A percentile compares a stretch with the other conserved stretches of the same genome.
These are phyloP conservation scores for Holocentrus rufus DNA, from an alignment of 2,797 vertebrate species.

Conservation along the genomic window DNA sequence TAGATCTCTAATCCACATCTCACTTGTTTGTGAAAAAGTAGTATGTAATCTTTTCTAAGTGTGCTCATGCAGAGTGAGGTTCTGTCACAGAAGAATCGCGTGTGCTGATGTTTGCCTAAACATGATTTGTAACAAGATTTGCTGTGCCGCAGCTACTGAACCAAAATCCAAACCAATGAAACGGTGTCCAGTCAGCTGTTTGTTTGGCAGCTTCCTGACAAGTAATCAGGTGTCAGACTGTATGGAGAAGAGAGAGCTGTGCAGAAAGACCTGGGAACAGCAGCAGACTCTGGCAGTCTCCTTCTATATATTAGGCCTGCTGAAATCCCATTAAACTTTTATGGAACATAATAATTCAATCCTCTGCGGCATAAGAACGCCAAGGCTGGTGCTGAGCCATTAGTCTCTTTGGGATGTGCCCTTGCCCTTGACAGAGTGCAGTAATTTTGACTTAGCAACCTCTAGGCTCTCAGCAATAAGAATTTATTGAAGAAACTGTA, in stretches of 20 bases:
- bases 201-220: constrained; percentile 43
- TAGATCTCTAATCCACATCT: constrained; percentile 12
- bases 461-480: constrained; percentile 35
- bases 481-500: constrained; percentile 34
- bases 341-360: constrained; percentile 79
- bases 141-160: constrained; percentile 38
- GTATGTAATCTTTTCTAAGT: constrained; percentile 1
- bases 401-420: constrained; percentile 54
- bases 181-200: constrained; percentile 73
- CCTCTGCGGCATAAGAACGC: constrained; percentile 60
- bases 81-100: constrained; percentile 5
- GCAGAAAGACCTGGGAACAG: constrained; percentile 43
- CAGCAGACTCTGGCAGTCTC: constrained; percentile 44
- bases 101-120: constrained; percentile 39
- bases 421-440: constrained; percentile 63
- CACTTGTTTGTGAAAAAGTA: constrained; percentile 7
- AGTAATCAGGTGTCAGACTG: constrained; percentile 45
- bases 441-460: constrained; percentile 61
- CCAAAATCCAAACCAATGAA: constrained; percentile 59
- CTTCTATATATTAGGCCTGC: constrained; percentile 69
- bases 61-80: constrained; percentile 24
- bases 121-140: constrained; percentile 54
- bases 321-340: constrained; percentile 79
- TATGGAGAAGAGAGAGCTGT: constrained; percentile 34
- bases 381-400: constrained; percentile 59